Evolutionary conservation across 1,140 invertebrate genomes (phyloP).

Genomic region (Lepidostoma basale): DNA sequence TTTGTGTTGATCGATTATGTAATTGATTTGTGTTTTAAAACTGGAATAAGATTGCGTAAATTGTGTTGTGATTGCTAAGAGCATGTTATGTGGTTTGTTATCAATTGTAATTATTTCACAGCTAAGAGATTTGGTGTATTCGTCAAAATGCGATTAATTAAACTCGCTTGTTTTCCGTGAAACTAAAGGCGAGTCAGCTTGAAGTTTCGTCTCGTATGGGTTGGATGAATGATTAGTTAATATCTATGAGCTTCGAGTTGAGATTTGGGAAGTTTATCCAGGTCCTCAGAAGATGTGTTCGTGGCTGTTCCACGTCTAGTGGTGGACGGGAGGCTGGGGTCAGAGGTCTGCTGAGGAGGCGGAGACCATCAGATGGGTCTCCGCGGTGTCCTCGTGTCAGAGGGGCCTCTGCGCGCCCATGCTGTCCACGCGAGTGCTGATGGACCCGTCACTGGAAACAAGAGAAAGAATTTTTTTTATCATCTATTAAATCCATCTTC

Average conservation of each 20-base stretch:
- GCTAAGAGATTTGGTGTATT: not conserved
- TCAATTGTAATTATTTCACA: too few species aligned
- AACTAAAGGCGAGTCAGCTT: not conserved
- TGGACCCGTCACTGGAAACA: slow-evolving; percentile 44
- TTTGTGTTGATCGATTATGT: too few species aligned
- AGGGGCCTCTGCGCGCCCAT: slow-evolving; percentile 38
- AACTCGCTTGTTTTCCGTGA: not conserved
- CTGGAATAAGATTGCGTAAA: too few species aligned
- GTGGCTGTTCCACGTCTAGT: slow-evolving; percentile 47
- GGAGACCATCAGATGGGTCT: slow-evolving; percentile 45
- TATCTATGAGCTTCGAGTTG: not conserved
- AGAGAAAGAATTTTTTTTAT: slow-evolving; percentile 3
- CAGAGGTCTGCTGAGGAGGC: slow-evolving; percentile 45
- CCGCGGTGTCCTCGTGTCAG: slow-evolving; percentile 46
- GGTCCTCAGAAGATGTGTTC: slow-evolving; percentile 46
- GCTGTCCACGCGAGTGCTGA: slow-evolving; percentile 45
- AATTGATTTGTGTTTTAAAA: too few species aligned
- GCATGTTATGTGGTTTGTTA: too few species aligned
- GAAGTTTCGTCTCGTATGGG: not conserved
- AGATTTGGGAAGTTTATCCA: too few species aligned
- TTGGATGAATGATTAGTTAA: too few species aligned
- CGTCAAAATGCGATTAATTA: not conserved
- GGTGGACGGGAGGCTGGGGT: slow-evolving; percentile 37
- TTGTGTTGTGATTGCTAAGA: too few species aligned
- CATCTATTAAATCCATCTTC: too few species aligned